These are phyloP conservation scores for Tiaroga cobitis DNA, from an alignment of 2,797 vertebrate species.

Conservation along the genomic window DNA sequence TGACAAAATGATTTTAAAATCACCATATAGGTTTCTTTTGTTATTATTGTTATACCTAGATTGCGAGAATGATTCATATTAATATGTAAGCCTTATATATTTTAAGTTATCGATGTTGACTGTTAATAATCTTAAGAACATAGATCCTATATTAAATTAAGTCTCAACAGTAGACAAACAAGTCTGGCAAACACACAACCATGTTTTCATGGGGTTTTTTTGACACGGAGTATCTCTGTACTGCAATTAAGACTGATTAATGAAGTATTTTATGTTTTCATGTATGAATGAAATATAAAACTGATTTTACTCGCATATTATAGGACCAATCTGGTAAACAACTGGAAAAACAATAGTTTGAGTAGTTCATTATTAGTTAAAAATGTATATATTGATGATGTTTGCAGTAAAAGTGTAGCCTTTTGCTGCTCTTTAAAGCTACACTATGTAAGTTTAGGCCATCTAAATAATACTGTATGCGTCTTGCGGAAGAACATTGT, in stretches of 20 bases:
- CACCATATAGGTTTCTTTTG: background rate
- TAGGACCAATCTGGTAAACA: background rate
- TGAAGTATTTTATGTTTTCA: background rate
- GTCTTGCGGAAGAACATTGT: background rate
- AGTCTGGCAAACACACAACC: background rate
- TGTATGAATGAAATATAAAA: background rate
- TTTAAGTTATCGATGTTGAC: background rate
- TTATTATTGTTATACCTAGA: background rate
- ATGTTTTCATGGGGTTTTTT: background rate
- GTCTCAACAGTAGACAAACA: background rate
- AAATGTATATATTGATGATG: too few species aligned
- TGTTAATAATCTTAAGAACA: too few species aligned
- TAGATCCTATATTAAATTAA: too few species aligned
- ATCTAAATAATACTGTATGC: too few species aligned
- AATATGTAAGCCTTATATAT: background rate
- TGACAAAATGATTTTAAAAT: background rate
- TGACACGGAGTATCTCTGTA: background rate
- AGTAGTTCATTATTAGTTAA: background rate
- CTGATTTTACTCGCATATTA: background rate
- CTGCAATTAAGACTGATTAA: background rate
- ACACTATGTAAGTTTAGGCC: background rate
- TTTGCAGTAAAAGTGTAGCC: too few species aligned
- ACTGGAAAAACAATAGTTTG: background rate
- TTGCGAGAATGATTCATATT: background rate
- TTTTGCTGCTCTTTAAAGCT: background rate